These are phyloP conservation scores for Caenorhabditis doughertyi DNA, from an alignment of 2,888 invertebrate species.

Conservation along the genomic window DNA sequence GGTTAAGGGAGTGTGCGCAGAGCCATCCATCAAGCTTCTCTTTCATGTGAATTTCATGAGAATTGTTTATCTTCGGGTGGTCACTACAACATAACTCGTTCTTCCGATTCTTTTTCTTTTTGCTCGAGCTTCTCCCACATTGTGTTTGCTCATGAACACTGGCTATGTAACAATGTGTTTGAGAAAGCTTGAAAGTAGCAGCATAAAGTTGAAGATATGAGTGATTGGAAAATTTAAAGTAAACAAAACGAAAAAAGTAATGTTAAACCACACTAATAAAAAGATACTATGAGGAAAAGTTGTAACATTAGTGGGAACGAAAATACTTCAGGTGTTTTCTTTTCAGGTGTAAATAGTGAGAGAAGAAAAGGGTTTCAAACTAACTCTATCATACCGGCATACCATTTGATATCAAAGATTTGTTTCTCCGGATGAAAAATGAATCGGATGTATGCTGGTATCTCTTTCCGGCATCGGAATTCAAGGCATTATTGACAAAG, in stretches of 20 bases:
- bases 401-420: too few species aligned
- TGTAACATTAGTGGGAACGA: too few species aligned
- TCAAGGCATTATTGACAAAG: too few species aligned
- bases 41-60: conserved; percentile 52
- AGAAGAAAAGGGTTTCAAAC: too few species aligned
- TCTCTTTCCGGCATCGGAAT: too few species aligned
- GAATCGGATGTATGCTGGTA: too few species aligned
- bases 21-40: background rate
- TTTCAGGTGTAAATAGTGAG: too few species aligned
- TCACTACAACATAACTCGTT: conserved; percentile 40
- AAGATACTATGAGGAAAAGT: too few species aligned
- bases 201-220: conserved; percentile 4
- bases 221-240: background rate
- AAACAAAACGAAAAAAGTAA: conserved; percentile 9
- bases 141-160: conserved; percentile 41
- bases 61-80: conserved; percentile 28
- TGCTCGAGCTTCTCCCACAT: conserved; percentile 13
- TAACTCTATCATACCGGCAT: too few species aligned
- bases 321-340: too few species aligned
- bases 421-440: too few species aligned
- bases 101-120: conserved; percentile 11
- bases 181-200: background rate
- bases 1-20: background rate
- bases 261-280: background rate
- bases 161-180: conserved; percentile 21